Evolutionary conservation across 2,113 vertebrate species (phyloP).

Genomic region (Phasianus colchicus): DNA sequence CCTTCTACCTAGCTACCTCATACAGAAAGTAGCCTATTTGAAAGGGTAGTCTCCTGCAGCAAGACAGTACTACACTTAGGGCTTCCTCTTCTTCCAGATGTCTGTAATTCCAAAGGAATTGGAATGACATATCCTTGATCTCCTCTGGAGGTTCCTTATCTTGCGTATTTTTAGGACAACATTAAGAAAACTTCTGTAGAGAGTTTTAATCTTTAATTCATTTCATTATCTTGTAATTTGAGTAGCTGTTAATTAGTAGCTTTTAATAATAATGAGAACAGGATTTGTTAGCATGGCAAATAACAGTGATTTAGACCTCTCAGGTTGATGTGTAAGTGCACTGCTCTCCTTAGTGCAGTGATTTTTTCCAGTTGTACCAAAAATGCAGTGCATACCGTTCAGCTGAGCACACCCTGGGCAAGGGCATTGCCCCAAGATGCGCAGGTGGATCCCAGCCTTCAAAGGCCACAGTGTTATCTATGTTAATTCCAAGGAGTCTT

Average conservation of each 20-base stretch:
- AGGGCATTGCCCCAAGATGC: neutral
- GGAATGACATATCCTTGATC: neutral
- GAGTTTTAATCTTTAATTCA: neutral
- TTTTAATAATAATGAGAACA: neutral
- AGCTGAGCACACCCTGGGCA: neutral
- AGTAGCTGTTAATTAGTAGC: neutral
- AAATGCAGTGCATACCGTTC: neutral
- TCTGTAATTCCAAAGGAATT: neutral
- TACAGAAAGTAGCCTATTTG: neutral
- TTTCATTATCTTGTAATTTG: neutral
- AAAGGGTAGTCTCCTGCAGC: neutral
- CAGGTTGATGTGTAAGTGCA: neutral
- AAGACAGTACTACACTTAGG: neutral
- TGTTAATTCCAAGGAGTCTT: slow-evolving; percentile 16
- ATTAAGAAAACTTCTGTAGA: neutral
- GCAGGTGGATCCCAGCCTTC: neutral
- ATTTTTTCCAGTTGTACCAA: neutral
- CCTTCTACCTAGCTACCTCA: neutral
- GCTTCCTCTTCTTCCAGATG: neutral
- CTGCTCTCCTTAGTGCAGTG: neutral
- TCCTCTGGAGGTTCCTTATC: neutral
- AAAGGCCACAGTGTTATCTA: neutral
- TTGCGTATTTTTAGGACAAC: neutral
- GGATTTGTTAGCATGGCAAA: neutral
- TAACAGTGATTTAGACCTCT: neutral